These are phyloP conservation scores for Eutolmus rufibarbis DNA, from an alignment of 2,888 invertebrate genomes.

Conservation along the genomic window DNA sequence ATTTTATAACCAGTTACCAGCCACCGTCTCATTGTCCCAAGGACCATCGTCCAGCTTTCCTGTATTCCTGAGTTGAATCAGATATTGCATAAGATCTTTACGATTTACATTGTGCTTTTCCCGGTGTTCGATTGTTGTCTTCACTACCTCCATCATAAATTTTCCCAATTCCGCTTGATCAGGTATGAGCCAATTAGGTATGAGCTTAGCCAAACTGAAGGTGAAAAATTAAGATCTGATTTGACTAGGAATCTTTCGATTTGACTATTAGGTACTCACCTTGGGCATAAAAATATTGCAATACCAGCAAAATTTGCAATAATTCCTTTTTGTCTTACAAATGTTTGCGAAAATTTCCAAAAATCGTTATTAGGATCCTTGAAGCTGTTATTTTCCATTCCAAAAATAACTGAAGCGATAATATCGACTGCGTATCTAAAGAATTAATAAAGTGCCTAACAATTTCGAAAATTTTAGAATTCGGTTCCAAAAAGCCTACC, in stretches of 20 bases:
- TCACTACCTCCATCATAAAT: slow-evolving; percentile 60
- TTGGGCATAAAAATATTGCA: slow-evolving; percentile 53
- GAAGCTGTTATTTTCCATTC: slow-evolving; percentile 61
- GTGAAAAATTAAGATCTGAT: not conserved
- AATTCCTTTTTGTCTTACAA: slow-evolving; percentile 42
- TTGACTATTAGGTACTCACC: slow-evolving; percentile 50
- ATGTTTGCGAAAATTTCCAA: slow-evolving; percentile 50
- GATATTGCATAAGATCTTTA: slow-evolving; percentile 63
- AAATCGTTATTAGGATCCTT: slow-evolving; percentile 60
- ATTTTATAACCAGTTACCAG: slow-evolving; percentile 48
- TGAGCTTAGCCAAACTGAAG: not conserved
- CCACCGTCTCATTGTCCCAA: slow-evolving; percentile 55
- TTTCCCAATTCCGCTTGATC: not conserved
- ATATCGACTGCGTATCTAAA: slow-evolving; percentile 63
- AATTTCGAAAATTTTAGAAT: not conserved
- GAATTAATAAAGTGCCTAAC: not conserved
- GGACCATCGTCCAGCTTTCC: slow-evolving; percentile 57
- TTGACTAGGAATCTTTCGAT: not conserved
- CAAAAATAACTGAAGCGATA: slow-evolving; percentile 64
- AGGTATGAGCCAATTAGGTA: not conserved
- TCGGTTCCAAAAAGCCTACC: not conserved
- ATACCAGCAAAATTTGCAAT: slow-evolving; percentile 50
- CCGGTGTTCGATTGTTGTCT: slow-evolving; percentile 61
- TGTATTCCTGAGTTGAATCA: slow-evolving; percentile 63
- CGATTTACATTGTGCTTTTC: slow-evolving; percentile 60